Evolutionary conservation across 2,888 invertebrate species (phyloP).

Genomic region (Tetranychus piercei): DNA sequence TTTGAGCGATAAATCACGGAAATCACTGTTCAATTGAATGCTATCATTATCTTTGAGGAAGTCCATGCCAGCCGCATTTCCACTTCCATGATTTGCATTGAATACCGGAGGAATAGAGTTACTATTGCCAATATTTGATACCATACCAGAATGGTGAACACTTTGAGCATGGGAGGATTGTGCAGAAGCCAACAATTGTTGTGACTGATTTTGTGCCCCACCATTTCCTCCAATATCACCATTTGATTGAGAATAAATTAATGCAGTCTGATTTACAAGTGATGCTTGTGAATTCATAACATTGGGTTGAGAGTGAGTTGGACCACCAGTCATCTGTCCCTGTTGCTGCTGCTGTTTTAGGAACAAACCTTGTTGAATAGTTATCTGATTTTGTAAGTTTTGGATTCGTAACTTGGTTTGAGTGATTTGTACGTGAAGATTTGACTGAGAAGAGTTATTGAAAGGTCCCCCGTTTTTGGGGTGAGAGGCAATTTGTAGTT

Average conservation of each 20-base stretch:
- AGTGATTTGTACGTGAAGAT: constrained; percentile 65
- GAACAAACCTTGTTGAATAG: constrained; percentile 24
- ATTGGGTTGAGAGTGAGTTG: neutral
- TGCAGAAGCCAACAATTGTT: neutral
- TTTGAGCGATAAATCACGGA: constrained; percentile 57
- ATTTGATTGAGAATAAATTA: neutral
- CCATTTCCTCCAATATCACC: neutral
- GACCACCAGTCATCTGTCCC: constrained; percentile 32
- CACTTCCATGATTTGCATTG: neutral
- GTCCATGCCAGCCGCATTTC: neutral
- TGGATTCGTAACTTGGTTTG: constrained; percentile 84
- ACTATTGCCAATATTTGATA: constrained; percentile 34
- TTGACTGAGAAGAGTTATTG: constrained; percentile 38
- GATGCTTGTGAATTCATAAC: neutral
- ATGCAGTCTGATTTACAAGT: neutral
- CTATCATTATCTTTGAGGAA: neutral
- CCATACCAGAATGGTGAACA: constrained; percentile 36
- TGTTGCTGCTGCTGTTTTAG: constrained; percentile 36
- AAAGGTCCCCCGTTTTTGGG: constrained; percentile 23
- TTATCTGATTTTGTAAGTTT: constrained; percentile 54
- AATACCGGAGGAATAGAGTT: neutral
- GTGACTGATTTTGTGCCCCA: neutral
- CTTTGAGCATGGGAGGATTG: constrained; percentile 11
- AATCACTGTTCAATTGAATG: constrained; percentile 37
- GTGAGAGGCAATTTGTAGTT: constrained; percentile 28